Base-by-base conservation (phyloP, 2,797 vertebrate genomes). In the Florisuga fusca region DNA sequence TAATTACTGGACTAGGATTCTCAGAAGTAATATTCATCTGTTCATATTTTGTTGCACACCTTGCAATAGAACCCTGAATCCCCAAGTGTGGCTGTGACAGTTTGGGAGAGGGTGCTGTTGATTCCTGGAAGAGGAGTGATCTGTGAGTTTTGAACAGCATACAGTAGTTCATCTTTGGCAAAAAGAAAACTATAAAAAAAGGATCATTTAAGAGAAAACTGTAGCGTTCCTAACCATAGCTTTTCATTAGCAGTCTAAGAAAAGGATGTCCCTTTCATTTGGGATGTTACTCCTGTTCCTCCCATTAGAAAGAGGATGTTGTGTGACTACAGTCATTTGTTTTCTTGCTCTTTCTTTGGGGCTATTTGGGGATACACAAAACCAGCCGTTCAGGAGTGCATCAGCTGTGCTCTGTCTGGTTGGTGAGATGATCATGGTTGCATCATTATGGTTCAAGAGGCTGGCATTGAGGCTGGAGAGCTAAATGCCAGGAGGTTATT, bases 401-500 rank as follows among this genome's bases (percentile, higher is more conserved):
- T 66, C 26, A 73, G 26, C 34, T 79, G 41, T 34, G 29, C 11
- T 61, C 17, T 86, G 34, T 27, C 9, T 11, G 10, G 55, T 64
- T 46, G 57, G 4, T 2, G 9, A 64, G 29, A 27, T 1, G 12
- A 2, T 31, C 4, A 5, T 16, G 15, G 14, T 26, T 45, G 12
- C n/a, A 84, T 15, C 11, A 11, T 2, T 3, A 41, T 18, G 50
- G 26, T 36, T 71, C 22, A 25, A 81, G 59, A 41, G 12, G 27
- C 20, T 61, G 43, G 16, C 66, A 12, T 48, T 59, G 73, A 31
- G 27, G 4, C 26, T 33, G 27, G 15, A 73, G 38, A 6, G 15
- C 9, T 27, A 38, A 64, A 8, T 9, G 4, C 17, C 1, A 1
- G 0, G 0, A 15, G 19, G 13, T 6, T 18, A 5, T 38, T 11